A percentile compares a stretch with the other conserved stretches of the same genome.
Evolutionary conservation across 1,140 invertebrate species (phyloP).

Genomic region (Subanguina moxae): DNA sequence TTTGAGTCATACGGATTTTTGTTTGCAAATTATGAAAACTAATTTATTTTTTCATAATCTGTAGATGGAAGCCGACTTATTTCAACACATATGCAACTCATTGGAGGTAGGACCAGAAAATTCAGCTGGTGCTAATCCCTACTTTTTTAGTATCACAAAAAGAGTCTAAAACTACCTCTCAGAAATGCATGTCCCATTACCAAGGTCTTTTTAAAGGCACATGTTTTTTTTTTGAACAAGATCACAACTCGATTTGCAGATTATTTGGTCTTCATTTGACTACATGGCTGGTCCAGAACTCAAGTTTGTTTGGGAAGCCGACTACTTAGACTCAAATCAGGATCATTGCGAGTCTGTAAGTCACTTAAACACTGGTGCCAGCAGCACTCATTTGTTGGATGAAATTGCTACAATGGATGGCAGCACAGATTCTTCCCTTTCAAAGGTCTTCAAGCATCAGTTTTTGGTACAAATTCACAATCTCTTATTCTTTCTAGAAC

Average conservation of each 20-base stretch:
- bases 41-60: no score
- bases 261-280: conserved; percentile 43
- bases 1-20: no score
- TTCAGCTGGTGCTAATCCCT: not conserved
- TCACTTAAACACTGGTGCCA: not conserved
- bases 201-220: not conserved
- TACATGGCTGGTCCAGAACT: conserved; percentile 37
- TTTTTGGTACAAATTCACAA: not conserved
- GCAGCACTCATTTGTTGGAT: conserved; percentile 7
- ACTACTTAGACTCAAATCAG: conserved; percentile 11
- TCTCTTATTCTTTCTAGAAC: conserved; percentile 13
- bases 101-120: not conserved
- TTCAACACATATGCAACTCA: not conserved
- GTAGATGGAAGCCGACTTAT: conserved; percentile 2
- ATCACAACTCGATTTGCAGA: not conserved
- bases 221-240: no score
- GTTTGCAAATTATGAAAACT: no score
- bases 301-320: conserved; percentile 33
- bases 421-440: conserved; percentile 20
- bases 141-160: not conserved
- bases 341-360: not conserved
- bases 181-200: not conserved
- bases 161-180: not conserved
- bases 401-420: conserved; percentile 21
- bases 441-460: conserved; percentile 9